Percentiles rank a stretch among this genome's conserved stretches.
Evolutionary conservation across 2,113 vertebrate genomes (phyloP).

Genomic region (Excalfactoria chinensis): DNA sequence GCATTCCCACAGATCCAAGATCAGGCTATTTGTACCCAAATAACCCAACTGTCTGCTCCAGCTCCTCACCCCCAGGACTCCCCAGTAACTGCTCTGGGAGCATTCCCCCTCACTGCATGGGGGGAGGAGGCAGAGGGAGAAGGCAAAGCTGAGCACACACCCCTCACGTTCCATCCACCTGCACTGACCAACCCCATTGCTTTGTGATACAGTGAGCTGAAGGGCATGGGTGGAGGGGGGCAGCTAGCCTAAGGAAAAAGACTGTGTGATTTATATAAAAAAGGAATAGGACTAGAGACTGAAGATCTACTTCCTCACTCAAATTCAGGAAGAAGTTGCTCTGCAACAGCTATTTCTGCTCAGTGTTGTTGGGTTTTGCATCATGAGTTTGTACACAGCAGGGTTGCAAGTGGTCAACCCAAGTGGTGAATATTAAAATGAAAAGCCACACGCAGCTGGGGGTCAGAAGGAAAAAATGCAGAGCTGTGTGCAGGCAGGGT

Average conservation of each 20-base stretch:
- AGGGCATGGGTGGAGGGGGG: neutral
- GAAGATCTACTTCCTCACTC: neutral
- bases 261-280: neutral
- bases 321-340: neutral
- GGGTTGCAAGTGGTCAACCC: neutral
- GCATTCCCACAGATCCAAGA: neutral
- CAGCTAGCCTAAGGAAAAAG: neutral
- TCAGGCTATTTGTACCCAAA: neutral
- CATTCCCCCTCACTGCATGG: rapidly evolving
- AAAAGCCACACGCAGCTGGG: neutral
- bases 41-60: neutral
- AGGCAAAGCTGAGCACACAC: neutral
- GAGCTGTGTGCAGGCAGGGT: neutral
- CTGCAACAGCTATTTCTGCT: neutral
- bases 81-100: neutral
- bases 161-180: neutral
- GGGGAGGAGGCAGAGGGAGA: neutral
- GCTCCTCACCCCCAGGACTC: neutral
- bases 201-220: neutral
- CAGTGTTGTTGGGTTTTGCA: neutral
- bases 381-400: neutral
- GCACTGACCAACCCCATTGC: neutral
- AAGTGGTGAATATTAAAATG: neutral
- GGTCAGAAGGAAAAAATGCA: constrained; percentile 9
- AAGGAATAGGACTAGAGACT: neutral